These are phyloP conservation scores for Pterois miles DNA, from an alignment of 2,797 vertebrate genomes.

Conservation along the genomic window DNA sequence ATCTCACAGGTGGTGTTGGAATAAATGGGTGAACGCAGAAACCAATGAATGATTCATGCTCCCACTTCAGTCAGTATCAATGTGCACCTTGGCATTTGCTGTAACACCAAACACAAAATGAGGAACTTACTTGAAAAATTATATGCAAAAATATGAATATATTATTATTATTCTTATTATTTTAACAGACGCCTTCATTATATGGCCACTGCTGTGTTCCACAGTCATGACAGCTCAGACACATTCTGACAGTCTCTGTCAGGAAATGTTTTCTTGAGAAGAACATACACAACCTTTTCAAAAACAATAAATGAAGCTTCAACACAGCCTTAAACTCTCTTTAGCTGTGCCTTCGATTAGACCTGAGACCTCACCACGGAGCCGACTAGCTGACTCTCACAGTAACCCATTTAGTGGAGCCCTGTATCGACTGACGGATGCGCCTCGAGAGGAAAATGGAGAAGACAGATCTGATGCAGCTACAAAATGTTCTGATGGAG, in stretches of 20 bases:
- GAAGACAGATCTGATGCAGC: not conserved
- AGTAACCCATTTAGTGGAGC: constrained; percentile 14
- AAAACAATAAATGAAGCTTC: not conserved
- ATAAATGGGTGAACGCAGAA: too few species aligned
- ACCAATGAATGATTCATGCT: too few species aligned
- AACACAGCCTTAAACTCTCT: not conserved
- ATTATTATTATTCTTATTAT: too few species aligned
- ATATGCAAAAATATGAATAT: too few species aligned
- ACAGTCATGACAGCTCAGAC: not conserved
- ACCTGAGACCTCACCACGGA: not conserved
- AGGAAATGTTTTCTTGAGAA: not conserved
- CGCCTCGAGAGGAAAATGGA: not conserved
- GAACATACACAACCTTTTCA: not conserved
- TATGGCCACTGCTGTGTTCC: not conserved
- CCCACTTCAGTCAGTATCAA: too few species aligned
- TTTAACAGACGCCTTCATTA: too few species aligned
- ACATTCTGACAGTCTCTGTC: not conserved
- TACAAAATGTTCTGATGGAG: not conserved
- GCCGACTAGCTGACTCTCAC: not conserved
- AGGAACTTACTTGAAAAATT: too few species aligned
- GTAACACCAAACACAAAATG: too few species aligned
- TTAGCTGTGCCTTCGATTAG: not conserved
- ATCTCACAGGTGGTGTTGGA: too few species aligned
- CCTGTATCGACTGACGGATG: not conserved
- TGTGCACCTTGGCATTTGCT: too few species aligned